These are phyloP conservation scores for Hirudo medicinalis DNA, from an alignment of 1,140 invertebrate genomes.

Conservation along the genomic window DNA sequence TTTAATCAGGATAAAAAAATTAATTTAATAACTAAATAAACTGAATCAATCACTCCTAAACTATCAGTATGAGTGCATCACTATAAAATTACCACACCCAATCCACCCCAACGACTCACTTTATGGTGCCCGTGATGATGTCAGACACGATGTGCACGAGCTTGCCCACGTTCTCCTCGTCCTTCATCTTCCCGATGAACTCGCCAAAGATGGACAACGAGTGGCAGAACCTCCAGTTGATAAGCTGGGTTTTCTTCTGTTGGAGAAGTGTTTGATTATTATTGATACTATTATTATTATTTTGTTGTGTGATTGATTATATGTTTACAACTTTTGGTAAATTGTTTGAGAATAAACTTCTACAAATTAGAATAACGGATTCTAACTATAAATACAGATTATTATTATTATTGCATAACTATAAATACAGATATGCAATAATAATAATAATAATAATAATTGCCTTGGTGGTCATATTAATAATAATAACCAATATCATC, in stretches of 20 bases:
- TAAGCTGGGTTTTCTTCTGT: not conserved
- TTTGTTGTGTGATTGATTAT: not conserved
- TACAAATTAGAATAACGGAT: not conserved
- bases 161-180: not conserved
- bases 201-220: not conserved
- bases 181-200: not conserved
- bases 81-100: not conserved
- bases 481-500: too few species aligned
- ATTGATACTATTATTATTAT: not conserved
- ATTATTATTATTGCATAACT: too few species aligned
- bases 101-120: not conserved
- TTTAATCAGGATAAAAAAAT: too few species aligned
- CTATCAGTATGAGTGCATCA: too few species aligned
- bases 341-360: not conserved
- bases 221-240: constrained; percentile 4
- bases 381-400: too few species aligned
- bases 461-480: too few species aligned
- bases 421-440: too few species aligned
- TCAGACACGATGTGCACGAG: not conserved
- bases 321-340: not conserved
- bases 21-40: not conserved
- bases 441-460: too few species aligned
- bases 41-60: too few species aligned
- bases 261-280: too few species aligned
- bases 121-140: not conserved